Percentiles rank a stretch among this genome's conserved stretches.
Evolutionary conservation across 2,113 vertebrate genomes (phyloP).

Genomic region (Taurulus bubalis): DNA sequence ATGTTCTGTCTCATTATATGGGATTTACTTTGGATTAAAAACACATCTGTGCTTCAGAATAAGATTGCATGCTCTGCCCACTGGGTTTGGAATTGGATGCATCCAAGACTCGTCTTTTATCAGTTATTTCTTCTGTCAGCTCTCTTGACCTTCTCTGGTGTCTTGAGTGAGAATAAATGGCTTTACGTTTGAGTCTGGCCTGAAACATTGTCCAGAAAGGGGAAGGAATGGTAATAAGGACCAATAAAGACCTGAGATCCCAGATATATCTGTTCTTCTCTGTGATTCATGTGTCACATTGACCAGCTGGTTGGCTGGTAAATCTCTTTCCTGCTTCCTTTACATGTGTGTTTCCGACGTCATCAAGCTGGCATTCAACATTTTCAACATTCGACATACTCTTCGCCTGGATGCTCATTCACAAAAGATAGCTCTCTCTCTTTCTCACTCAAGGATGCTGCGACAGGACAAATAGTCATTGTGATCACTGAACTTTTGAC

Average conservation of each 20-base stretch:
- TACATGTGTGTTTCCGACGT: background rate
- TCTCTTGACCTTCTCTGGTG: background rate
- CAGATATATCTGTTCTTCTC: background rate
- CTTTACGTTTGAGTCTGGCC: background rate
- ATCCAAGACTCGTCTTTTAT: background rate
- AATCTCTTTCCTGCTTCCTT: background rate
- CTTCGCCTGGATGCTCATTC: background rate
- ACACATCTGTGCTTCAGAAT: constrained; percentile 21
- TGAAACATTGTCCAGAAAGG: constrained; percentile 12
- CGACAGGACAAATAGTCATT: constrained; percentile 23
- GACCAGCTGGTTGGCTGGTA: background rate
- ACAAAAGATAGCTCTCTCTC: background rate
- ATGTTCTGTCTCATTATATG: constrained; percentile 14
- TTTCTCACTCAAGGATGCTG: constrained; percentile 1
- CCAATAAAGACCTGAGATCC: background rate
- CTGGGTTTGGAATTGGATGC: background rate
- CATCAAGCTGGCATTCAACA: background rate
- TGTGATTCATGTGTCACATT: background rate
- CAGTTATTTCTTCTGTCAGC: background rate
- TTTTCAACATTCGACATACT: background rate
- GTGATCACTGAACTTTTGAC: constrained; percentile 10
- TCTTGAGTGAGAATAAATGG: constrained; percentile 19
- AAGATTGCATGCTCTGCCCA: background rate
- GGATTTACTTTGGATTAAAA: constrained; percentile 31
- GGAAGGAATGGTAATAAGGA: background rate